Percentiles rank a stretch among this genome's conserved stretches.
These are phyloP conservation scores for Nasonia vitripennis DNA, from an alignment of 1,140 invertebrate genomes.

Conservation along the genomic window DNA sequence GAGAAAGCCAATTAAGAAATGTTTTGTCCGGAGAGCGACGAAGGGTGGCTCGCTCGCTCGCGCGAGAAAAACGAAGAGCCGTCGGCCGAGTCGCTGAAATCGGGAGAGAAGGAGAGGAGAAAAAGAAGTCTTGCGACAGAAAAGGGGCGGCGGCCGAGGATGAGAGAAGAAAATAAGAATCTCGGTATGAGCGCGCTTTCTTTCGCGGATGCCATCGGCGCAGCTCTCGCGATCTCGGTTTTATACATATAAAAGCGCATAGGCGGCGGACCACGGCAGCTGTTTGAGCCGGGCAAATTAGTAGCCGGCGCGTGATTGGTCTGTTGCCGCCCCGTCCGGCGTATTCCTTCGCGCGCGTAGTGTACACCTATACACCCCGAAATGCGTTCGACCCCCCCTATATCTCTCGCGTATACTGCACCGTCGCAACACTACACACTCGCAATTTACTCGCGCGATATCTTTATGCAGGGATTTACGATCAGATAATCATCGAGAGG, in stretches of 20 bases:
- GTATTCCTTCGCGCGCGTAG: constrained; percentile 60
- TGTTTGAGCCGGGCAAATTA: constrained; percentile 74
- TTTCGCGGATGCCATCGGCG: constrained; percentile 65
- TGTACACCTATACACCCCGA: constrained; percentile 13
- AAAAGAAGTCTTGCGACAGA: neutral
- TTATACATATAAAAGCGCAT: constrained; percentile 45
- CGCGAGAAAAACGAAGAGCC: constrained; percentile 50
- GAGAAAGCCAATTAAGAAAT: constrained; percentile 75
- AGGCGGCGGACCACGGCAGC: constrained; percentile 73
- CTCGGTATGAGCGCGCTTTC: constrained; percentile 37
- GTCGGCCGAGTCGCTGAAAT: constrained; percentile 32
- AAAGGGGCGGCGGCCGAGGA: constrained; percentile 18
- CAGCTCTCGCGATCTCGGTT: constrained; percentile 58
- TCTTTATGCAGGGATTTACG: constrained; percentile 74
- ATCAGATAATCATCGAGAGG: constrained; percentile 74
- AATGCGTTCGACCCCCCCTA: constrained; percentile 13
- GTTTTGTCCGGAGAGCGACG: constrained; percentile 69
- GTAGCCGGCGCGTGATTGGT: constrained; percentile 75
- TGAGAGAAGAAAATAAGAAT: constrained; percentile 43
- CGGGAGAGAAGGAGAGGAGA: constrained; percentile 6
- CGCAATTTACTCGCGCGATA: constrained; percentile 74
- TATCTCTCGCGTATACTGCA: neutral
- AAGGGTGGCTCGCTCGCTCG: constrained; percentile 1
- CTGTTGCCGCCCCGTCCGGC: constrained; percentile 72
- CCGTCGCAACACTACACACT: constrained; percentile 55